phyloP scores from a whole-genome alignment of 2,113 vertebrate species.

The Leuciscus idus region DNA sequence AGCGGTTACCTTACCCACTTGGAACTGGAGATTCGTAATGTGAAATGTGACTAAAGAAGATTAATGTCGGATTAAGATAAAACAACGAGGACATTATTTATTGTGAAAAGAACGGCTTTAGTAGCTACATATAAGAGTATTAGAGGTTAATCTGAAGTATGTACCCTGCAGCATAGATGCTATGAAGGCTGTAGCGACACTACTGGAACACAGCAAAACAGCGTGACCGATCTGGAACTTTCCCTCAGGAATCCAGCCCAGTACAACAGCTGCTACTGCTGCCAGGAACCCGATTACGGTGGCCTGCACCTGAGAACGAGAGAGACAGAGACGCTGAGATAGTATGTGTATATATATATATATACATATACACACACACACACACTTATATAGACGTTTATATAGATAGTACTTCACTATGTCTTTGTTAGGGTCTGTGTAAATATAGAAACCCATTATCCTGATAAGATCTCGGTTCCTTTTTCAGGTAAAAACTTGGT shows the following conservation, averaged over 20 bases:
- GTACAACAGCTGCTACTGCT: slow-evolving; percentile 88
- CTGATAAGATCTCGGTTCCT: background rate
- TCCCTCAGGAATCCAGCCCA: slow-evolving; percentile 96
- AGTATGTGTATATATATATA: too few relatives aligned
- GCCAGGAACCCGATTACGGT: slow-evolving; percentile 96
- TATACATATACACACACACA: too few relatives aligned
- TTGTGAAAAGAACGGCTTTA: background rate
- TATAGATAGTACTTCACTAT: background rate
- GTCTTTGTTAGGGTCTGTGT: background rate
- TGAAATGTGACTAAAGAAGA: background rate
- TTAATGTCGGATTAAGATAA: background rate
- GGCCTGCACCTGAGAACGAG: slow-evolving; percentile 85
- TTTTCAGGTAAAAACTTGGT: background rate
- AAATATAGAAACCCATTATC: background rate
- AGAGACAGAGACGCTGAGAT: background rate
- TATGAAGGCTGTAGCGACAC: slow-evolving; percentile 95
- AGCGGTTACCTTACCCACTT: background rate
- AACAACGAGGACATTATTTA: background rate
- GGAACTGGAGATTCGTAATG: background rate
- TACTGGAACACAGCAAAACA: slow-evolving; percentile 91
- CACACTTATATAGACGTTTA: background rate
- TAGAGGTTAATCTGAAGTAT: slow-evolving; percentile 5
- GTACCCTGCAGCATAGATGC: slow-evolving; percentile 93
- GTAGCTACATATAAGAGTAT: background rate
- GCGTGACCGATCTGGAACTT: slow-evolving; percentile 92